Base-by-base conservation (phyloP, 2,797 vertebrate species). In the Macrochelys suwanniensis region DNA sequence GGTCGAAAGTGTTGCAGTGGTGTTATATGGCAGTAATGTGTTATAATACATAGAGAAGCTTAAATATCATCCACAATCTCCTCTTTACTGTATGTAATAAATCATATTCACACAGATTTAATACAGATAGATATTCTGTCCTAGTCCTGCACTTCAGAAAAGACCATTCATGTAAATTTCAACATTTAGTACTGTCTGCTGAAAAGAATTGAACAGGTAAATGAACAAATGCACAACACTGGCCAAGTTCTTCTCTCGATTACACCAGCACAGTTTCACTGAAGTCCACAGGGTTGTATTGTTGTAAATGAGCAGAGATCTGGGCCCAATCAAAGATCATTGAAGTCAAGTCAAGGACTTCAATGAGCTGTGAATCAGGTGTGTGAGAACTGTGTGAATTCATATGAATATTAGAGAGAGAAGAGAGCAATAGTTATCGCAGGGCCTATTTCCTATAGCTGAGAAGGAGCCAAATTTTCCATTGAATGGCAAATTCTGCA, bases 21-120 rank as follows among this genome's bases (percentile, higher is more conserved):
- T 80, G 3, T 9, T 15, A 37, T 10, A 23, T 74, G 57, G 26
- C 1, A 33, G 33, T 21, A 68, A 56, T 0, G 0, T n/a, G 4
- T 2, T 85, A 31, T 3, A 83, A 2, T 65, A 19, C 0, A 2
- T 76, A 87, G 59, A 68, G 15, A 76, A 82, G 53, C 12, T 77
- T 77, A 47, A 49, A 77, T 77, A 77, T 31, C 23, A 74, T 45
- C 25, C 31, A 49, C 45, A 49, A 49, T 49, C 26, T 16, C 45
- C 5, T 49, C 74, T 42, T n/a, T 71, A 71, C n/a, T 77, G 15
- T 49, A 10, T 17, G 9, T 31, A 47, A 77, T 47, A 28, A 4
- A 47, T 28, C 26, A 13, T 12, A 76, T 47, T 47, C 45, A 45
- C 37, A 15, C 37, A 26, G 7, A 28, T 31, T 49, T 77, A 49